Evolutionary conservation across 2,797 vertebrate genomes (phyloP), one percentile per base, ranked within the genome.

Genomic region (Graptemys geographica): DNA sequence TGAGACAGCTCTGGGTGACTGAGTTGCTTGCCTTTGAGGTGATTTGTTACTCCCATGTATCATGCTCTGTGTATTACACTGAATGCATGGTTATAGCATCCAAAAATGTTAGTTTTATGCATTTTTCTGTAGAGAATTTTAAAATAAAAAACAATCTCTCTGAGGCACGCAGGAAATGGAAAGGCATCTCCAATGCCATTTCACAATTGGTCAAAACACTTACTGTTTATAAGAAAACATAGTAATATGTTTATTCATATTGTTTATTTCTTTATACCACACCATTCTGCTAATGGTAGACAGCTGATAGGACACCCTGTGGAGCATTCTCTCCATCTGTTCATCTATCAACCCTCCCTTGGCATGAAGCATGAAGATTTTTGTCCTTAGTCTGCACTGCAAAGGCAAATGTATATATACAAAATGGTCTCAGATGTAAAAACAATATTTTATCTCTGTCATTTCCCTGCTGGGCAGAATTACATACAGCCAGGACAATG

Each of bases 311-410:
- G 80, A 92, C 21, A 91, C 83, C 79, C 88, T 84, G 19, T 85
- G 72, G 83, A 93, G 57, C 92, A 37, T 88, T 97, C 78, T 33
- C 25, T 85, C 83, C 95, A 96, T 97, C 95, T 98, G 90, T 93
- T 97, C 65, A 96, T 95, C 59, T 88, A 88, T 91, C 86, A 96
- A 79, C 25, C 9, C 83, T 96, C 92, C 12, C 15, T 88, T 62
- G 59, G 79, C 51, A 93, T 55, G 84, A 78, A 95, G 88, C 28
- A 81, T 47, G 5, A 95, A 85, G 81, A 78, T 2, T 72, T 85
- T 95, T 96, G 84, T 91, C 28, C 59, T 87, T 92, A 92, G 23
- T 31, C 78, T 85, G 33, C 55, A 93, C 74, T 79, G 52, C 31
- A 96, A 96, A 95, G 53, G 15, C 28, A 95, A 94, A 94, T 84